Conservation (phyloP, 2,113 vertebrate species). For the Pygoscelis adeliae region DNA sequence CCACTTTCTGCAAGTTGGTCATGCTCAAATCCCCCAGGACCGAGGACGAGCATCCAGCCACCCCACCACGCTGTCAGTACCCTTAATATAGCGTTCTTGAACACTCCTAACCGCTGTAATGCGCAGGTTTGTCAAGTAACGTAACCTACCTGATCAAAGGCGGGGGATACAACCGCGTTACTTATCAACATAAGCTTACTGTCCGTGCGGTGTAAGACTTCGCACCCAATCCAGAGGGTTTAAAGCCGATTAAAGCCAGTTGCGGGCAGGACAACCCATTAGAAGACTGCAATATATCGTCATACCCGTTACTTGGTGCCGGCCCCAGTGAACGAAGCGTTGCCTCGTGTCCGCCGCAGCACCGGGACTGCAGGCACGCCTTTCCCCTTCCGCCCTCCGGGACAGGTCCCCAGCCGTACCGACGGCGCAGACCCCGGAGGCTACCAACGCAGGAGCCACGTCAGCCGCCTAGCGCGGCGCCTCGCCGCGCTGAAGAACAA, state of each 20-base stretch:
- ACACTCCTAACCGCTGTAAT: too few species aligned
- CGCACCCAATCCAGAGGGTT: too few species aligned
- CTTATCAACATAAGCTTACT: too few species aligned
- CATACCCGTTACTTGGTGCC: too few species aligned
- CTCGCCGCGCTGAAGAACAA: background rate
- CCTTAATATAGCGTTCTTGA: rapidly evolving
- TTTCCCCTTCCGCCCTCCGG: background rate
- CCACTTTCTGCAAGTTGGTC: rapidly evolving
- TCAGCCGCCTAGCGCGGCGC: background rate
- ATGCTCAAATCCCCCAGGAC: background rate
- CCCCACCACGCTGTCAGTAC: rapidly evolving
- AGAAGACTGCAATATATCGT: too few species aligned
- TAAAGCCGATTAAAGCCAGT: too few species aligned
- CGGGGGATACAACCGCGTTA: rapidly evolving
- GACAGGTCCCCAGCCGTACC: background rate
- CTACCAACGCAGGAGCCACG: background rate
- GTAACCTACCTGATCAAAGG: too few species aligned
- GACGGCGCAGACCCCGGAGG: background rate
- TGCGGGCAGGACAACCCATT: background rate
- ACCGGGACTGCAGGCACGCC: background rate
- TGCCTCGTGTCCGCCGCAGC: background rate
- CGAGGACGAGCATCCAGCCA: background rate
- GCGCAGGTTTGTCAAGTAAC: background rate
- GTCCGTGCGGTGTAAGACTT: too few species aligned
- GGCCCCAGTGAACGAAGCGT: too few species aligned